A percentile compares a stretch with the other conserved stretches of the same genome.
Evolutionary conservation across 2,888 invertebrate genomes (phyloP).

Genomic region (Drymonia ruficornis): DNA sequence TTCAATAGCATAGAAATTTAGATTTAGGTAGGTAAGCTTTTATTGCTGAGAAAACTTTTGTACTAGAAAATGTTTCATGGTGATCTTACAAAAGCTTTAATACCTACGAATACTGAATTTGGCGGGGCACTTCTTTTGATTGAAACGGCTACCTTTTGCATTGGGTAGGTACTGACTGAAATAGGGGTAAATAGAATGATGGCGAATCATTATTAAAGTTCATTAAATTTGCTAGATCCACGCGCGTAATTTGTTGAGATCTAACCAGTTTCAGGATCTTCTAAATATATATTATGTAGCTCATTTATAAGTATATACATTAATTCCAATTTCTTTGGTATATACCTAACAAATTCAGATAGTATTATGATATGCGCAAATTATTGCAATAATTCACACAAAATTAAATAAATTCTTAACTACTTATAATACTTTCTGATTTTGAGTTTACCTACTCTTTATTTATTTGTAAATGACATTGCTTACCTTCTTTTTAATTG

Average conservation of each 20-base stretch:
- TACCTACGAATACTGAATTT: not conserved
- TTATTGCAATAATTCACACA: not conserved
- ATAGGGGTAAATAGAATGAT: not conserved
- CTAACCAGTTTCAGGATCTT: not conserved
- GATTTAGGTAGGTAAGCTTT: not conserved
- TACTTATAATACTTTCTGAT: no score
- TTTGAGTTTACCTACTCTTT: not conserved
- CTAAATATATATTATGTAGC: not conserved
- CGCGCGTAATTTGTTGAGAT: not conserved
- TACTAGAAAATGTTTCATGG: slow-evolving; percentile 1
- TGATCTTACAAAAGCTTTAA: slow-evolving; percentile 4
- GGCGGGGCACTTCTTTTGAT: not conserved
- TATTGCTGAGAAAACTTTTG: not conserved
- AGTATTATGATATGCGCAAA: not conserved
- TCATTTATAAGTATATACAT: no score
- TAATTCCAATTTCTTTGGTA: no score
- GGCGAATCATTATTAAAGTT: not conserved
- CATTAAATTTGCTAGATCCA: not conserved
- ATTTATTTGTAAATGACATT: slow-evolving; percentile 6
- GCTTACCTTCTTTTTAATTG: no score
- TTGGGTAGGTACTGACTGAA: not conserved
- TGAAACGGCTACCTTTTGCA: not conserved
- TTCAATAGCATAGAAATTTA: not conserved
- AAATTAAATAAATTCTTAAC: not conserved
- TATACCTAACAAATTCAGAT: no score